phyloP scores from a whole-genome alignment of 2,113 vertebrate species.

The Cyprinodon variegatus region DNA sequence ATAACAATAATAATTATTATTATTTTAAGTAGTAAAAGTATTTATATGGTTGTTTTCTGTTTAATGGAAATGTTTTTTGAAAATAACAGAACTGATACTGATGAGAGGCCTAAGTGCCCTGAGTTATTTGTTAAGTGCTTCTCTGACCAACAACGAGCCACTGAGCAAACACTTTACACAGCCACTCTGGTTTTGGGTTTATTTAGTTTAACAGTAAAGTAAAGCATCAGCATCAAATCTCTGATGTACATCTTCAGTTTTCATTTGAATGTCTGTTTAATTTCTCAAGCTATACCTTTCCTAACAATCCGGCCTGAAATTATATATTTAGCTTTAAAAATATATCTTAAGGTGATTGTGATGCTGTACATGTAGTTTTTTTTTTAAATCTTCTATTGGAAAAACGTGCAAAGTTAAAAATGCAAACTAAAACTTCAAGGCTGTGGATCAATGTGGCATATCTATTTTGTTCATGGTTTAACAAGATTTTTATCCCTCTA shows the following conservation, averaged over 20 bases:
- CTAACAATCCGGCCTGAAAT: background rate
- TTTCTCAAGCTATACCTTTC: background rate
- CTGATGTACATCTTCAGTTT: background rate
- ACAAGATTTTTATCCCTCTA: background rate
- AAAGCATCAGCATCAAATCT: background rate
- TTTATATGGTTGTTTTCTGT: no score
- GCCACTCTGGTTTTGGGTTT: background rate
- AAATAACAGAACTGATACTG: no score
- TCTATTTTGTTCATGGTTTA: background rate
- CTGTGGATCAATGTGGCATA: background rate
- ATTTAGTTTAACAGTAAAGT: background rate
- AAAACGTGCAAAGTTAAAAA: background rate
- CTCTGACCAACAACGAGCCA: background rate
- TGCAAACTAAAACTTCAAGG: background rate
- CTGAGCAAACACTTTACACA: background rate
- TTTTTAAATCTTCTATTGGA: background rate
- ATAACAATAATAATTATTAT: no score
- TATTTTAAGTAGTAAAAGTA: no score
- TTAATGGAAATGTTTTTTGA: no score
- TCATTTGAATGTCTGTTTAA: background rate
- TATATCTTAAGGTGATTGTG: background rate
- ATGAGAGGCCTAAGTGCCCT: no score
- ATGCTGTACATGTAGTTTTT: background rate
- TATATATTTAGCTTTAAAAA: background rate
- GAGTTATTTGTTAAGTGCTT: background rate